Conservation (phyloP, 2,888 invertebrate genomes). For the Galeopsomyia nigrocyanea region DNA sequence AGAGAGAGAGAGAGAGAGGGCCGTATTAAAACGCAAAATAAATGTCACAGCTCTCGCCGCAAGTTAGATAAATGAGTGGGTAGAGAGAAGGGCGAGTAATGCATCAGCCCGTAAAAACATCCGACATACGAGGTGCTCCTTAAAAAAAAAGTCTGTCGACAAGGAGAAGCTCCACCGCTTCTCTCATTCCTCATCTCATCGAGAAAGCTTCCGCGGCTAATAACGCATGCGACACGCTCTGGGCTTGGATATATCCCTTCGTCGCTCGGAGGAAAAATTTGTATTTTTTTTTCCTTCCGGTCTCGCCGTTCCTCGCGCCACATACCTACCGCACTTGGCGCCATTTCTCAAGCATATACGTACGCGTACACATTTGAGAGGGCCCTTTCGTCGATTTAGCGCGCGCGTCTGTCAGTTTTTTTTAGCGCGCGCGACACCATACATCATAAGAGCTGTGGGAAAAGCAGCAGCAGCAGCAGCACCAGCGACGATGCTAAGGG, state of each 20-base stretch:
- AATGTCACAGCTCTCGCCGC: constrained; percentile 4
- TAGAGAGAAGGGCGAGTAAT: neutral
- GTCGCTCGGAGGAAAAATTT: constrained; percentile 36
- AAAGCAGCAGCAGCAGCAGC: constrained; percentile 31
- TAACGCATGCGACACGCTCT: constrained; percentile 14
- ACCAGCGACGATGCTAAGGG: constrained; percentile 30
- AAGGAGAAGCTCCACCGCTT: neutral
- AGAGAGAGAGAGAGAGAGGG: neutral
- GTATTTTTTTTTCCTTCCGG: constrained; percentile 44
- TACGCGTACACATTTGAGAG: neutral
- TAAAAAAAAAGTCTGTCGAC: neutral
- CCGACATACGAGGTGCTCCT: constrained; percentile 5
- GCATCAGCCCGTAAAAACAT: constrained; percentile 21
- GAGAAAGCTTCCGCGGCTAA: constrained; percentile 36
- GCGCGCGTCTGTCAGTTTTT: constrained; percentile 50
- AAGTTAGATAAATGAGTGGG: constrained; percentile 38
- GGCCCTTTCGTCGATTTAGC: constrained; percentile 50
- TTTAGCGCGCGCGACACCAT: constrained; percentile 43
- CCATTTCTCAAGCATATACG: constrained; percentile 39
- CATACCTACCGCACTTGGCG: too few relatives aligned
- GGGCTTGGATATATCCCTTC: neutral
- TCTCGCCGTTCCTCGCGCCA: neutral
- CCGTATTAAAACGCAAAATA: constrained; percentile 17
- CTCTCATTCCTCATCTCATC: constrained; percentile 42
- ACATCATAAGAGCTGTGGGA: constrained; percentile 44